Evolutionary conservation across 2,113 vertebrate species (phyloP).

Genomic region (Sturnira hondurensis): DNA sequence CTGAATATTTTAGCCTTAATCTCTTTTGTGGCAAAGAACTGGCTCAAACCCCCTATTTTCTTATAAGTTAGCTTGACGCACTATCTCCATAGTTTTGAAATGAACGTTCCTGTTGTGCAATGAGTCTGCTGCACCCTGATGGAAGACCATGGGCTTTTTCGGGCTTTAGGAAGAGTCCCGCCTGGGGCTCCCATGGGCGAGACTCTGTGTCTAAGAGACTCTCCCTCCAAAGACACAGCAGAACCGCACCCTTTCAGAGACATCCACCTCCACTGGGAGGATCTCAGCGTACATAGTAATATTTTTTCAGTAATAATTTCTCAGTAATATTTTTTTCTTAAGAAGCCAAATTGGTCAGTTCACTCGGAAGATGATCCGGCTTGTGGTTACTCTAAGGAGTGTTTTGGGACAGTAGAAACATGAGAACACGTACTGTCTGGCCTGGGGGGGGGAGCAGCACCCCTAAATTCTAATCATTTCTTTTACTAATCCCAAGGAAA

Average conservation of each 20-base stretch:
- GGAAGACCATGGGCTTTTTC: not conserved
- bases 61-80: not conserved
- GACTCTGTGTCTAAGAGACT: no score
- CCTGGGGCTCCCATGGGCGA: not conserved
- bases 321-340: conserved; percentile 5
- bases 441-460: conserved; percentile 25
- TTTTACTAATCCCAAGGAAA: conserved; percentile 63
- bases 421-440: conserved; percentile 33
- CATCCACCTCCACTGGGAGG: not conserved
- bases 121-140: not conserved
- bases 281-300: conserved; percentile 21
- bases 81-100: not conserved
- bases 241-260: not conserved
- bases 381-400: conserved; percentile 33
- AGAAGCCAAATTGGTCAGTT: conserved; percentile 3
- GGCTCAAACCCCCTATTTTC: not conserved
- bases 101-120: not conserved
- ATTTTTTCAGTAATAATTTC: no score
- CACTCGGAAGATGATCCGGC: not conserved
- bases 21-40: not conserved
- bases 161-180: not conserved
- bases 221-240: not conserved
- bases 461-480: conserved; percentile 59
- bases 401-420: conserved; percentile 43
- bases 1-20: not conserved